A percentile compares a stretch with the other conserved stretches of the same genome.
These are phyloP conservation scores for Myoxocephalus aenaeus DNA, from an alignment of 2,797 vertebrate species.

Conservation along the genomic window DNA sequence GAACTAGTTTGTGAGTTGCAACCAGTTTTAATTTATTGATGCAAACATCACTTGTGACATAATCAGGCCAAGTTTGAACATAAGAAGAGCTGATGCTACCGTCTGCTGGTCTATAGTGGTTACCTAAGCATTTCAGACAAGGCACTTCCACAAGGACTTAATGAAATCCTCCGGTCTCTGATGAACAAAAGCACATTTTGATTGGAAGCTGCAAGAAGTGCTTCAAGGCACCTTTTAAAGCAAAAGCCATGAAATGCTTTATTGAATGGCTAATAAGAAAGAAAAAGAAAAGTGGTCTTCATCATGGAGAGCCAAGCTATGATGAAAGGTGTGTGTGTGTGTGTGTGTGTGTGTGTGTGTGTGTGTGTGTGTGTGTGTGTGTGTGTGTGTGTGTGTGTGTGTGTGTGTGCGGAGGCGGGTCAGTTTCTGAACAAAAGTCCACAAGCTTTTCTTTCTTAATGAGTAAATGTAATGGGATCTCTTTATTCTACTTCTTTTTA, in stretches of 20 bases:
- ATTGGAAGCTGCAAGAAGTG: conserved; percentile 27
- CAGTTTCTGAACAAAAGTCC: conserved; percentile 8
- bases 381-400: neutral
- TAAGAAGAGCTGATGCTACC: neutral
- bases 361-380: neutral
- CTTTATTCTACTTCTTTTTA: conserved; percentile 14
- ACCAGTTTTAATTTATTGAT: neutral
- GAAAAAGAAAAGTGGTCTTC: neutral
- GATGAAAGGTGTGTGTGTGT: neutral
- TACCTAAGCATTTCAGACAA: conserved; percentile 12
- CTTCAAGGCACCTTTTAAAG: conserved; percentile 10
- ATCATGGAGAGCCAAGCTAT: neutral
- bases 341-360: neutral
- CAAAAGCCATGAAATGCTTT: conserved; percentile 12
- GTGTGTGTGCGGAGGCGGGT: neutral
- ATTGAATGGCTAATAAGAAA: conserved; percentile 12
- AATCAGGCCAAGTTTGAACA: neutral
- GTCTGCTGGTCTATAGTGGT: neutral
- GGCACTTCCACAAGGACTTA: conserved; percentile 15
- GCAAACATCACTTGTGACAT: neutral
- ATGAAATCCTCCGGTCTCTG: conserved; percentile 22
- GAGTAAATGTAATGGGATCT: neutral
- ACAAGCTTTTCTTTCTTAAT: conserved; percentile 16
- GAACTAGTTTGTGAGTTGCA: neutral
- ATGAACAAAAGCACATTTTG: conserved; percentile 21